Evolutionary conservation across 2,888 invertebrate species (phyloP), one percentile per base, ranked within the genome.

Genomic region (Dryococelus australis): DNA sequence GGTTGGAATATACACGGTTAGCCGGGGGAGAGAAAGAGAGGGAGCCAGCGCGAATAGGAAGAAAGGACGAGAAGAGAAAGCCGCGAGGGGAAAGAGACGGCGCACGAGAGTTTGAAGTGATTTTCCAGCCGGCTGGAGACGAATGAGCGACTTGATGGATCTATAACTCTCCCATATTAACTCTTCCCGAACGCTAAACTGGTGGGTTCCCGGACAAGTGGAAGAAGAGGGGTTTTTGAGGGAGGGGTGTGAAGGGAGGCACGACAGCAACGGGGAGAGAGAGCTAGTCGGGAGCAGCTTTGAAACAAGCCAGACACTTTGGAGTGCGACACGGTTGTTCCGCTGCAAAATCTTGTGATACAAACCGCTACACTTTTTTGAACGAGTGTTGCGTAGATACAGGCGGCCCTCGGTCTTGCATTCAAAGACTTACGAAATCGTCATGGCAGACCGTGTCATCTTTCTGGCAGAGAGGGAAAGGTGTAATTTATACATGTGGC

Each of bases 61-160:
- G 65, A 65, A n/a, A 65, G 65, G n/a, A n/a, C 20, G 65, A 65
- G 65, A n/a, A 8, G 47, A 47, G 47, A 47, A 47, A 47, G 47
- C 47, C 47, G 47, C 47, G 47, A 47, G 47, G 47, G 47, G 47
- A 47, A 47, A 6, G 47, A 47, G 47, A 47, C 47, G 47, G 65
- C 65, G 6, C 65, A 20, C 65, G 65, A 47, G 83, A 83, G 83
- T 83, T 83, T 83, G 35, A 83, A 83, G 83, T 83, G 83, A 83
- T 83, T 83, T 83, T 83, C 83, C 83, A 83, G 35, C 85, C 84
- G 88, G 87, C 85, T 65, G 88, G 51, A 85, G 88, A 79, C 88
- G 87, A 88, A 88, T 88, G 88, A n/a, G 86, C 80, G 86, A 86
- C 88, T 88, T 88, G 88, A 88, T 88, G 87, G 88, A 88, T 88